These are phyloP conservation scores for Pantelozetes paolii DNA, from an alignment of 2,888 invertebrate species.

Conservation along the genomic window DNA sequence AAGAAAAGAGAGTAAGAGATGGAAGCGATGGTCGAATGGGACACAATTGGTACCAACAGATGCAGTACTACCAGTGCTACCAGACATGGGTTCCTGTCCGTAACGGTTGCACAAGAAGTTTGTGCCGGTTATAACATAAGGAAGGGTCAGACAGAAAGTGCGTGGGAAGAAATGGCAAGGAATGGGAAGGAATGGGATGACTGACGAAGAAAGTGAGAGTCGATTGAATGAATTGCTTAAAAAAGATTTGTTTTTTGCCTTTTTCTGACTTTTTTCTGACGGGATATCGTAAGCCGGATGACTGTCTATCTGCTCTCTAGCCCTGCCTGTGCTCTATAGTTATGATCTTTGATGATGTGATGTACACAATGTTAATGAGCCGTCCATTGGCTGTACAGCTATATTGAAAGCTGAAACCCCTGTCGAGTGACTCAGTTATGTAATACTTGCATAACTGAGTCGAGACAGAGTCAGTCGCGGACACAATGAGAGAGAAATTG, in stretches of 20 bases:
- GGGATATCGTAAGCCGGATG: conserved; percentile 33
- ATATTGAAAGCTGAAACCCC: conserved; percentile 19
- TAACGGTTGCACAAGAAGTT: conserved; percentile 34
- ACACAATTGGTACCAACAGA: conserved; percentile 28
- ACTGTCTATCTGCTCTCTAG: conserved; percentile 1
- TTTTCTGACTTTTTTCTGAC: neutral
- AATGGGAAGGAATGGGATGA: neutral
- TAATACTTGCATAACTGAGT: conserved; percentile 13
- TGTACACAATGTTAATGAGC: conserved; percentile 28
- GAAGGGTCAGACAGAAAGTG: conserved; percentile 35
- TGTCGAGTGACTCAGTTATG: conserved; percentile 5
- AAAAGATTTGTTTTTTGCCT: conserved; percentile 8
- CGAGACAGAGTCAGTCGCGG: neutral
- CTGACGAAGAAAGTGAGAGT: conserved; percentile 8
- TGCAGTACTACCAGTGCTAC: neutral
- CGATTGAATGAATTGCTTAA: conserved; percentile 22
- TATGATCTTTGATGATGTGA: conserved; percentile 34
- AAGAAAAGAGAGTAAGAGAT: conserved; percentile 4
- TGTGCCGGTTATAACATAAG: conserved; percentile 25
- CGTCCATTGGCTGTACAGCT: neutral
- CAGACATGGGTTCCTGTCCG: conserved; percentile 28
- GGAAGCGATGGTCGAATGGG: conserved; percentile 33
- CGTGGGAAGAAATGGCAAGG: neutral
- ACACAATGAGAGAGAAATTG: neutral
- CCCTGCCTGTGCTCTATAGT: neutral